Evolutionary conservation across 2,113 vertebrate genomes (phyloP), one percentile per base, ranked within the genome.

Genomic region (Alethe diademata): DNA sequence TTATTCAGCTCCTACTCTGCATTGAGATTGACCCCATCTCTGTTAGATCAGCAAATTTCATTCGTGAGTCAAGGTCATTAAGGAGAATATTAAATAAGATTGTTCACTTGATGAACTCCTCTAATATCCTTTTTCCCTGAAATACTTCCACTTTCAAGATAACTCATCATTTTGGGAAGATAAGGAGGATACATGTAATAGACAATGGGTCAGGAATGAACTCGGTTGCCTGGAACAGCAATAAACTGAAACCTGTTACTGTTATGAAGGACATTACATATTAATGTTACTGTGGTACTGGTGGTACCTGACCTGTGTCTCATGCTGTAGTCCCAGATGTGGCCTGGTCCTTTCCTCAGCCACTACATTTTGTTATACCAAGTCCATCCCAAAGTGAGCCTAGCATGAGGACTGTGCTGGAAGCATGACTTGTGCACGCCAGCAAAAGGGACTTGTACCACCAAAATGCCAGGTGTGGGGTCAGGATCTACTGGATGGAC

Each of bases 41-140:
- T 92, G 79, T 72, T 92, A 74, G 94, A 95, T 88, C 94, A 92
- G 94, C 83, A 93, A 56, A 90, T 94, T 96, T 92, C 57, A 78
- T 78, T 86, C 0, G 0, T 67, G 69, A 92, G 86, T 95, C 88
- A 78, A 80, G 92, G 94, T 93, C 92, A 92, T 93, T 93, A 96
- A 91, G 65, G 42, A 86, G 79, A 93, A 86, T 93, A 94, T 94
- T 94, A 95, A 95, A 91, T 88, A 92, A 91, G 88, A 95, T 73
- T 80, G 64, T 81, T 95, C 94, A 91, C 83, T 94, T 86, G 88
- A 96, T 93, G 83, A 95, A 92, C 88, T 93, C 74, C 48, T 72
- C 92, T 86, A 91, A 91, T 93, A 95, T 91, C 60, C 73, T 75
- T 91, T 95, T 91, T 19, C 72, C 60, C 56, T 83, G 86, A 92